A percentile compares a stretch with the other conserved stretches of the same genome.
These are phyloP conservation scores for Xenus cinereus DNA, from an alignment of 2,113 vertebrate genomes.

Conservation along the genomic window DNA sequence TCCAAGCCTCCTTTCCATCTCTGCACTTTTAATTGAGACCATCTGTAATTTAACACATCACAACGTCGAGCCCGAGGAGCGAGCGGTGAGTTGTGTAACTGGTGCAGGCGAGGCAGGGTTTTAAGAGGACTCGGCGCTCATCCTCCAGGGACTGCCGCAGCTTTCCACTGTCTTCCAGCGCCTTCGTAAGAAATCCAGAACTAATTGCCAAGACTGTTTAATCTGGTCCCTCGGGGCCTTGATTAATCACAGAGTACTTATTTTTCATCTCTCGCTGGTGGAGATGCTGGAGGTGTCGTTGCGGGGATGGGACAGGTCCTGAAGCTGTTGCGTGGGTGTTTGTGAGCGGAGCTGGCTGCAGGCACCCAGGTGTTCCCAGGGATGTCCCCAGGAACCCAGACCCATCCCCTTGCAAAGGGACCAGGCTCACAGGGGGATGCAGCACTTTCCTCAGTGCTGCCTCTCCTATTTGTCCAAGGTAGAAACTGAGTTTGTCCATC, in stretches of 20 bases:
- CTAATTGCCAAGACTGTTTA: conserved; percentile 16
- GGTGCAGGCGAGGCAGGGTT: neutral
- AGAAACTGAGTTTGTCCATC: neutral
- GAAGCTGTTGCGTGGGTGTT: neutral
- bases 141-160: neutral
- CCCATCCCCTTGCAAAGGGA: neutral
- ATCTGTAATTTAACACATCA: neutral
- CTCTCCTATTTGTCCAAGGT: neutral
- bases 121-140: neutral
- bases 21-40: neutral
- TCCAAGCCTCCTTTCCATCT: conserved; percentile 19
- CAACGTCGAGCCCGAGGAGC: neutral
- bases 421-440: neutral
- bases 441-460: rapidly evolving
- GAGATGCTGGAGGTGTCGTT: neutral
- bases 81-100: neutral
- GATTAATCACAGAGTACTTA: neutral
- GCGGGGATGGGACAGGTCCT: neutral
- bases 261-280: neutral
- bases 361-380: neutral
- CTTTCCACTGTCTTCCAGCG: neutral
- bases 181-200: neutral
- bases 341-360: neutral
- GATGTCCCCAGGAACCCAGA: neutral
- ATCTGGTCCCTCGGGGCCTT: neutral